These are phyloP conservation scores for Myzus persicae DNA, from an alignment of 1,140 invertebrate species.

Conservation along the genomic window DNA sequence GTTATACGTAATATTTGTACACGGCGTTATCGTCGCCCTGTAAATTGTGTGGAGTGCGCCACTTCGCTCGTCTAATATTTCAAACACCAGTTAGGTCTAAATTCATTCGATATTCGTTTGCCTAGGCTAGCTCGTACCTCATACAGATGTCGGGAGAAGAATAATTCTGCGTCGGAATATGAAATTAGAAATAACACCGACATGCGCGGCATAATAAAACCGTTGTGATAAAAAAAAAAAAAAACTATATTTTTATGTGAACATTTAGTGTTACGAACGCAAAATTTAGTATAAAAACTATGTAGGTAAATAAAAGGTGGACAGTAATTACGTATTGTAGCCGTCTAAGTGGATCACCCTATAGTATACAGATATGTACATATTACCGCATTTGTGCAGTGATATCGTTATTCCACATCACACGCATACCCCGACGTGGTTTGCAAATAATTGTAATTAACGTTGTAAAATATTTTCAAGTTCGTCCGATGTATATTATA, in stretches of 20 bases:
- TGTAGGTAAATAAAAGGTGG: neutral
- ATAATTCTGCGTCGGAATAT: neutral
- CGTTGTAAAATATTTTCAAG: neutral
- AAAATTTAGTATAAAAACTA: no score
- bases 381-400: neutral
- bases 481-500: neutral
- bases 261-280: neutral
- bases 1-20: neutral
- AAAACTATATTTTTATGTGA: neutral
- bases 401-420: neutral
- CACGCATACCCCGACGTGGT: neutral
- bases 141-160: neutral
- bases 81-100: no score
- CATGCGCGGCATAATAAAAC: neutral
- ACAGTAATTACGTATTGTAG: neutral
- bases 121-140: neutral
- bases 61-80: neutral
- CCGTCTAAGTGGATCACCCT: neutral
- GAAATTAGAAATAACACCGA: neutral
- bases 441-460: conserved; percentile 12
- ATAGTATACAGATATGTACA: neutral
- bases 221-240: neutral
- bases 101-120: neutral
- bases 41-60: neutral
- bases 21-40: neutral